These are phyloP conservation scores for Chamaetylas fuelleborni DNA, from an alignment of 2,113 vertebrate genomes.

Conservation along the genomic window DNA sequence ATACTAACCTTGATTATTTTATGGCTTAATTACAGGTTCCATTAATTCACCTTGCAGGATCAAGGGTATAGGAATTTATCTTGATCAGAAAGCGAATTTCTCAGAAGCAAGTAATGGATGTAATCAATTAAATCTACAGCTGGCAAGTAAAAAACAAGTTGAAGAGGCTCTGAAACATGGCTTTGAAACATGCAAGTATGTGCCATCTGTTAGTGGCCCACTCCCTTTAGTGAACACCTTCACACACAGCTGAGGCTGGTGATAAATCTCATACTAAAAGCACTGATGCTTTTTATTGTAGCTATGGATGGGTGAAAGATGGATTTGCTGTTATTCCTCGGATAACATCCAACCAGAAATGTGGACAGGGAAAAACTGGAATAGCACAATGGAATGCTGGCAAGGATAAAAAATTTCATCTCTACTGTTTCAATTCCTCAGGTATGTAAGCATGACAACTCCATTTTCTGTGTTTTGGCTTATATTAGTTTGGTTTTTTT, in stretches of 20 bases:
- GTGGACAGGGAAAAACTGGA: slow-evolving; percentile 79
- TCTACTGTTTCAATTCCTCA: slow-evolving; percentile 87
- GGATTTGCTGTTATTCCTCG: slow-evolving; percentile 81
- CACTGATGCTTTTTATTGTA: slow-evolving; percentile 56
- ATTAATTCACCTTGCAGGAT: slow-evolving; percentile 63
- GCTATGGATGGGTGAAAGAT: slow-evolving; percentile 89
- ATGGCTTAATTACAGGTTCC: slow-evolving; percentile 70
- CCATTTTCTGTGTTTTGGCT: background rate
- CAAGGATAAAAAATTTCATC: slow-evolving; percentile 9
- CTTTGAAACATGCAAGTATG: slow-evolving; percentile 90
- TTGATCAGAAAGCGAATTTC: slow-evolving; percentile 65
- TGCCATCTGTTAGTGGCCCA: background rate
- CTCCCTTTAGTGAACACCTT: background rate
- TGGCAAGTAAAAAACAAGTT: slow-evolving; percentile 82
- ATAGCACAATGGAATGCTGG: slow-evolving; percentile 71
- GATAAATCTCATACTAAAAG: background rate
- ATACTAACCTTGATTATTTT: slow-evolving; percentile 14
- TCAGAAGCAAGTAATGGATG: slow-evolving; percentile 78
- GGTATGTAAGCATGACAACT: slow-evolving; percentile 71
- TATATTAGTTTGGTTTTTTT: background rate
- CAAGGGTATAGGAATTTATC: slow-evolving; percentile 76
- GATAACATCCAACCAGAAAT: slow-evolving; percentile 71
- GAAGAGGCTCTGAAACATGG: slow-evolving; percentile 70
- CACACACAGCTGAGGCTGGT: background rate
- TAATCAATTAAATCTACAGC: slow-evolving; percentile 60